Evolutionary conservation across 2,113 vertebrate genomes (phyloP).

Genomic region (Bombycilla garrulus): DNA sequence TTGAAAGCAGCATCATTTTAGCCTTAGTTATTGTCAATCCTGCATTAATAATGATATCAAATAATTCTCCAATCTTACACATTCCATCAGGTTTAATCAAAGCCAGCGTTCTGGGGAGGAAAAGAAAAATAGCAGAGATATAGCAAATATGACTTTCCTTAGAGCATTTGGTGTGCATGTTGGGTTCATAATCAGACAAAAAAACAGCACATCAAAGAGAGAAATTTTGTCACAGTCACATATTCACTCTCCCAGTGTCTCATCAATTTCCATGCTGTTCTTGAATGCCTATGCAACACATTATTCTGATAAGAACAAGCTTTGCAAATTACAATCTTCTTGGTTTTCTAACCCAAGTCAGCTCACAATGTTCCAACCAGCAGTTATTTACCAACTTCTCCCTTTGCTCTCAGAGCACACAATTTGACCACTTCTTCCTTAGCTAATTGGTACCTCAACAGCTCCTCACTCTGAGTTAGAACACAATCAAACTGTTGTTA

Average conservation of each 20-base stretch:
- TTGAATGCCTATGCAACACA: not conserved
- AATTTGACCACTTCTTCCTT: not conserved
- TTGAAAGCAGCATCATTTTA: constrained; percentile 89
- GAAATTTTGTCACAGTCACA: not conserved
- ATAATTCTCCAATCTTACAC: constrained; percentile 83
- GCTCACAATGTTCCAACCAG: not conserved
- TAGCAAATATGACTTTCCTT: not conserved
- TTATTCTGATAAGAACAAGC: not conserved
- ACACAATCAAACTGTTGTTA: not conserved
- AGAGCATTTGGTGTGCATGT: not conserved
- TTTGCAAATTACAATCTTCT: not conserved
- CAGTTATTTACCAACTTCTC: not conserved
- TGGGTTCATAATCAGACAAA: not conserved
- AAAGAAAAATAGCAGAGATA: not conserved
- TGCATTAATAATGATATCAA: constrained; percentile 83
- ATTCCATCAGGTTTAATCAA: constrained; percentile 90
- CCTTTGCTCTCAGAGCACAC: not conserved
- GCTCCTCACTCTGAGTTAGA: not conserved
- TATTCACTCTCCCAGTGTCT: not conserved
- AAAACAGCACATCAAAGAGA: not conserved
- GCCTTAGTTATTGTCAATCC: constrained; percentile 92
- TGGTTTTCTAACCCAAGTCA: not conserved
- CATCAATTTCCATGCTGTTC: not conserved
- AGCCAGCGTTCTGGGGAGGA: constrained; percentile 83
- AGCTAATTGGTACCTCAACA: not conserved